Percentiles rank a stretch among this genome's conserved stretches.
Evolutionary conservation across 2,797 vertebrate genomes (phyloP).

Genomic region (Margarornis squamiger): DNA sequence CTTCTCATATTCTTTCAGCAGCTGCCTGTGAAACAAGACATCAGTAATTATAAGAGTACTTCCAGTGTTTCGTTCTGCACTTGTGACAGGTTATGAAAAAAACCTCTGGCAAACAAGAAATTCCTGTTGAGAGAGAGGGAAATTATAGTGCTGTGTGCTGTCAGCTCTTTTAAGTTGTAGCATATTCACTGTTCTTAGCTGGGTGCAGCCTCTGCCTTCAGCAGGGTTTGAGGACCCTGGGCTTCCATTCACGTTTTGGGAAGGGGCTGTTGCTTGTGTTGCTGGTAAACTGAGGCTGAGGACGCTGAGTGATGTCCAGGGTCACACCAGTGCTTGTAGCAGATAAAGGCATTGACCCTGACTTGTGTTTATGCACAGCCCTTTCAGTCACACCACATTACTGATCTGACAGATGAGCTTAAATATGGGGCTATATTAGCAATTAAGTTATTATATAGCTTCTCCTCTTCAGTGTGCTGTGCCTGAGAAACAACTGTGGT

Average conservation of each 20-base stretch:
- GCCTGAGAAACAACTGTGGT: background rate
- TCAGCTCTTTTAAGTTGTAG: too few relatives aligned
- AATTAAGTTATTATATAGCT: background rate
- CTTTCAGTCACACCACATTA: background rate
- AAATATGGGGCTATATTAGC: background rate
- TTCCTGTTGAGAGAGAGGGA: background rate
- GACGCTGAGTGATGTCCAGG: background rate
- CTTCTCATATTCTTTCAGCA: background rate
- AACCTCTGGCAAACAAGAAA: background rate
- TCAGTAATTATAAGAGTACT: background rate
- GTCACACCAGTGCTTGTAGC: too few relatives aligned
- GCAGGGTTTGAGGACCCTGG: background rate
- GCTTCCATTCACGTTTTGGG: rapidly evolving
- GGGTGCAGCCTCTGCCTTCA: background rate
- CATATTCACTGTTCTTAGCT: rapidly evolving
- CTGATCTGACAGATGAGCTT: background rate
- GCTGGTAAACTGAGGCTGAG: background rate
- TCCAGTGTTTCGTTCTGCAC: background rate
- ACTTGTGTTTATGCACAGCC: background rate
- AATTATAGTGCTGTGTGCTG: background rate
- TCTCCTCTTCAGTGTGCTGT: rapidly evolving
- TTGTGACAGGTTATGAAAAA: background rate
- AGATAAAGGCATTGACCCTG: background rate
- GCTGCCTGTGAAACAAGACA: background rate
- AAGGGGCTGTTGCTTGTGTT: background rate